These are phyloP conservation scores for Clarias macrocephalus DNA, from an alignment of 2,113 vertebrate genomes.

Conservation along the genomic window DNA sequence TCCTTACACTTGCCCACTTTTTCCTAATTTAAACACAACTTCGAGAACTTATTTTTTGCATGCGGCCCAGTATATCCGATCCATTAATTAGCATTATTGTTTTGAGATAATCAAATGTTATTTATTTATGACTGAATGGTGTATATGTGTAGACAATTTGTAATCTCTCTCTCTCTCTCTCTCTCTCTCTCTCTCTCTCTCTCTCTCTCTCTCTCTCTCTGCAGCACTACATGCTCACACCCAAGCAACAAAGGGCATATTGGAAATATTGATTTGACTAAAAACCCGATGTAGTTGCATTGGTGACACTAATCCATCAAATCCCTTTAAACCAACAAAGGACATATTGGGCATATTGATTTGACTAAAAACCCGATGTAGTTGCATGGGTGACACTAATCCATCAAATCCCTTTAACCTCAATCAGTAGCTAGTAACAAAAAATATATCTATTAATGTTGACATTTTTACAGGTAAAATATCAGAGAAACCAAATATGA, in stretches of 20 bases:
- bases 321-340: background rate
- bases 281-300: background rate
- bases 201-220: slow-evolving; percentile 1
- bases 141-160: background rate
- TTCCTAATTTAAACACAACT: too few species aligned
- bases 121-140: background rate
- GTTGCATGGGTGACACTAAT: background rate
- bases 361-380: background rate
- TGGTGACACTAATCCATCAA: background rate
- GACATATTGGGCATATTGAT: background rate
- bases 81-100: too few species aligned
- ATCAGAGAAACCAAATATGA: background rate
- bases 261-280: background rate
- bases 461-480: background rate
- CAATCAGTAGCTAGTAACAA: background rate
- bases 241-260: background rate
- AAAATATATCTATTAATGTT: background rate
- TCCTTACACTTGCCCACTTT: too few species aligned
- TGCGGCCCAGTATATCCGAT: too few species aligned
- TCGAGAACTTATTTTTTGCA: too few species aligned
- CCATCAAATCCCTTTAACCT: background rate
- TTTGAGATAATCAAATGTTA: too few species aligned
- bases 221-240: background rate
- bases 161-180: background rate
- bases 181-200: slow-evolving; percentile 8